Percentiles rank a stretch among this genome's conserved stretches.
These are phyloP conservation scores for Hystrix brachyura DNA, from an alignment of 2,113 vertebrate genomes.

Conservation along the genomic window DNA sequence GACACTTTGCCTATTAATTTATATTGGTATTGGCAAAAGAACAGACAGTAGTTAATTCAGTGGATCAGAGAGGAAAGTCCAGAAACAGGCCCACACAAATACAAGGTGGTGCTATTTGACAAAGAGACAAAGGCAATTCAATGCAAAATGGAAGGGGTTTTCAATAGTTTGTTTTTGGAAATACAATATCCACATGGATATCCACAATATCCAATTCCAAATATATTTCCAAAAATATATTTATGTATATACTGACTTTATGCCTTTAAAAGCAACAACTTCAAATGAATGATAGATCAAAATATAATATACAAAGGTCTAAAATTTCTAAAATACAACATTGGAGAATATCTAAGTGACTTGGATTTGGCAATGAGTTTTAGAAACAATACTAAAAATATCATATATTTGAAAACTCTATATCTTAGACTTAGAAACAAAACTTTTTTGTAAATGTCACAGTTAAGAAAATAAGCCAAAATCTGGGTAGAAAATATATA, in stretches of 20 bases:
- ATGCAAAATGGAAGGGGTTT: background rate
- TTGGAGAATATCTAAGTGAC: background rate
- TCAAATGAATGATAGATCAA: background rate
- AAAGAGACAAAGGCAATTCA: too few relatives aligned
- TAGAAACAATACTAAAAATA: background rate
- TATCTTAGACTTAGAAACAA: background rate
- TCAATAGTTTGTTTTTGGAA: background rate
- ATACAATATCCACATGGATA: background rate
- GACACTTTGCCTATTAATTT: too few relatives aligned
- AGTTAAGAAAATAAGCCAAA: background rate
- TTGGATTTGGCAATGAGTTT: background rate
- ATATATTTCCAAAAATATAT: background rate
- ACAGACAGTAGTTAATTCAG: too few relatives aligned
- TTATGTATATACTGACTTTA: background rate
- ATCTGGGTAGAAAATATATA: background rate
- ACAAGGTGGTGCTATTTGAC: background rate
- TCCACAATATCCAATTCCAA: too few relatives aligned
- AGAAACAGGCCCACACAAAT: background rate
- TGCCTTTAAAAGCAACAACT: background rate
- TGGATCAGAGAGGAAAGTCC: background rate
- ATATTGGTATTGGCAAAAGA: too few relatives aligned
- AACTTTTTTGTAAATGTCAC: background rate
- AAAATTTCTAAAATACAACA: background rate
- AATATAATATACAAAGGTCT: background rate
- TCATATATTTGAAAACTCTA: background rate